Evolutionary conservation across 92 coral and sea anemone species (phyloP).

Genomic region (Paragorgia papillata): DNA sequence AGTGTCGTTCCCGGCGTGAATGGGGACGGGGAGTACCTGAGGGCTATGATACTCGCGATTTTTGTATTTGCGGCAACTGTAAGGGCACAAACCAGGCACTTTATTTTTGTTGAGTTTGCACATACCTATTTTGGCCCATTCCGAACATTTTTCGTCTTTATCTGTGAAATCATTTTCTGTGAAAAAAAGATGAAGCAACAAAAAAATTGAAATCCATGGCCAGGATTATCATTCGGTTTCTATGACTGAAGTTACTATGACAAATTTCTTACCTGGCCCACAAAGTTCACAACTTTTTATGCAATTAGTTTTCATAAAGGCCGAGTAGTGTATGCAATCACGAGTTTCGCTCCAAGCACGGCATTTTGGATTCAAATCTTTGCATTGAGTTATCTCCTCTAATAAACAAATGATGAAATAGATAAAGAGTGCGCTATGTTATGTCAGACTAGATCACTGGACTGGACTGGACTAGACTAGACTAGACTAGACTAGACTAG

Average conservation of each 20-base stretch:
- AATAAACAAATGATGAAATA: no score
- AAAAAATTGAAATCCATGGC: neutral
- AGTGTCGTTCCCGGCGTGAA: no score
- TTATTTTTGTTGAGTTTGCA: slow-evolving; percentile 22
- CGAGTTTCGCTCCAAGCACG: slow-evolving; percentile 47
- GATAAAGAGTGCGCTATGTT: no score
- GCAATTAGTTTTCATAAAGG: slow-evolving; percentile 65
- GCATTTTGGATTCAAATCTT: slow-evolving; percentile 54
- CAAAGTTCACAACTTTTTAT: slow-evolving; percentile 73
- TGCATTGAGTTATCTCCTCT: slow-evolving; percentile 50
- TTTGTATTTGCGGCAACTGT: slow-evolving; percentile 62
- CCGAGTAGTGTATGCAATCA: slow-evolving; percentile 59
- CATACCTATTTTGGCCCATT: slow-evolving; percentile 50
- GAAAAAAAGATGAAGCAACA: neutral
- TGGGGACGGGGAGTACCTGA: no score
- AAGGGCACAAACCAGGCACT: slow-evolving; percentile 49
- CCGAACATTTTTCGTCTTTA: slow-evolving; percentile 40
- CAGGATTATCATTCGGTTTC: no score
- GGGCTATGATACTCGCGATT: no score
- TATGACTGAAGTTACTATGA: no score
- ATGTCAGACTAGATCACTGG: neutral
- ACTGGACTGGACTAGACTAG: no score
- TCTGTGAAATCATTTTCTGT: slow-evolving; percentile 49
- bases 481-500: no score
- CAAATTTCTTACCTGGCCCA: slow-evolving; percentile 70